Percentiles rank a stretch among this genome's conserved stretches.
Conservation (phyloP, 2,797 vertebrate genomes). For the Aratinga solstitialis region DNA sequence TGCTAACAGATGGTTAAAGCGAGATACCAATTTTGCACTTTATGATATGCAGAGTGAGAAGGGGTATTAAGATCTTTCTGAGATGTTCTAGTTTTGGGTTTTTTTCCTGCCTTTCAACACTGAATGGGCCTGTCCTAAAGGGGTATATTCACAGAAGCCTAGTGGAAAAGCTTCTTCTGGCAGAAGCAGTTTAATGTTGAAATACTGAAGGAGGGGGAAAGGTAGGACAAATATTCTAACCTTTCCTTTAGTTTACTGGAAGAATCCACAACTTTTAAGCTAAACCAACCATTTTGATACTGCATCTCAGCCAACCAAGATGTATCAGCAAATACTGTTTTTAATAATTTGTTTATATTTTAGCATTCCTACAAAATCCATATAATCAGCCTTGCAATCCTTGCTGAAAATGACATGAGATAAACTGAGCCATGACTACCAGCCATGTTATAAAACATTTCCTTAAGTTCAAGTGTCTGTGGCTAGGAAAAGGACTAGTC, state of each 20-base stretch:
- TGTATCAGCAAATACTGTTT: neutral
- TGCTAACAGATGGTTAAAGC: neutral
- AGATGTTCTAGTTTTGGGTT: neutral
- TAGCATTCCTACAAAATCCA: neutral
- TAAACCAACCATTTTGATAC: neutral
- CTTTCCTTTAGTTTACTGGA: neutral
- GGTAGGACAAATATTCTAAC: neutral
- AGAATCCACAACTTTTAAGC: neutral
- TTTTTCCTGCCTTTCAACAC: neutral
- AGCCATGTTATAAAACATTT: neutral
- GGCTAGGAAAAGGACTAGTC: neutral
- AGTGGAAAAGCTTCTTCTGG: neutral
- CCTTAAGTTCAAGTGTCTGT: neutral
- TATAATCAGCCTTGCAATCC: neutral
- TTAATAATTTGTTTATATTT: neutral
- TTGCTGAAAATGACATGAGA: neutral
- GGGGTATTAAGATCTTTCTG: neutral
- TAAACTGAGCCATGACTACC: neutral
- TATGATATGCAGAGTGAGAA: neutral
- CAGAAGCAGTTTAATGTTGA: neutral
- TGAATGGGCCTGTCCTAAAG: neutral
- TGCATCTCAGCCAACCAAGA: neutral
- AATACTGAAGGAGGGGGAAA: neutral
- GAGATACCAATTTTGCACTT: neutral
- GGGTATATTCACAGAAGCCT: neutral